These are phyloP conservation scores for Eretmochelys imbricata DNA, from an alignment of 2,113 vertebrate species.

Conservation along the genomic window DNA sequence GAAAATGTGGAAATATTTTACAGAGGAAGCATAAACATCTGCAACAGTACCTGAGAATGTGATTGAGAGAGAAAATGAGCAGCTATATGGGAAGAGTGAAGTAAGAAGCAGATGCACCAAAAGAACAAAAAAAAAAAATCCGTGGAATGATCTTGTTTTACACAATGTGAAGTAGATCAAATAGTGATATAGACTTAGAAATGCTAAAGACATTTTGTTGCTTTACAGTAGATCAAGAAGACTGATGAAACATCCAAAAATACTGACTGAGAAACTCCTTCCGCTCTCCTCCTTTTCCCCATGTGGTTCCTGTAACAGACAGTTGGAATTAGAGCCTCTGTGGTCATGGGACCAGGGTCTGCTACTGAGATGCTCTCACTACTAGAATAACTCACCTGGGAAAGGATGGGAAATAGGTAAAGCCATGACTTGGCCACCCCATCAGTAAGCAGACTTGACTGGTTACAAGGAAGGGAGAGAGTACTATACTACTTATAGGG, in stretches of 20 bases:
- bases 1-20: neutral
- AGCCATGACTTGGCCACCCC: neutral
- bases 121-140: neutral
- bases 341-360: neutral
- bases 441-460: neutral
- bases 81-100: neutral
- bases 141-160: neutral
- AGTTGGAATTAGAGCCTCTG: neutral
- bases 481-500: neutral
- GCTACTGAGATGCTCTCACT: neutral
- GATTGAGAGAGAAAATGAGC: neutral
- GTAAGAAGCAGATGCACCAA: neutral
- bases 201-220: neutral
- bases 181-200: neutral
- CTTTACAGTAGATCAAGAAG: neutral
- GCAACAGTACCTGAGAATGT: neutral
- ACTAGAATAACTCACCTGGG: neutral
- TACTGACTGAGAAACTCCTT: neutral
- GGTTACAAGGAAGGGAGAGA: neutral
- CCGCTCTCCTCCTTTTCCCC: neutral
- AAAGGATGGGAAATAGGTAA: neutral
- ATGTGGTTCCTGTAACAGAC: neutral
- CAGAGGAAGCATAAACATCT: neutral
- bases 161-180: neutral
- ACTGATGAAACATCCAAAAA: neutral